Evolutionary conservation across 2,888 invertebrate species (phyloP).

Genomic region (Dorcus parallelipipedus): DNA sequence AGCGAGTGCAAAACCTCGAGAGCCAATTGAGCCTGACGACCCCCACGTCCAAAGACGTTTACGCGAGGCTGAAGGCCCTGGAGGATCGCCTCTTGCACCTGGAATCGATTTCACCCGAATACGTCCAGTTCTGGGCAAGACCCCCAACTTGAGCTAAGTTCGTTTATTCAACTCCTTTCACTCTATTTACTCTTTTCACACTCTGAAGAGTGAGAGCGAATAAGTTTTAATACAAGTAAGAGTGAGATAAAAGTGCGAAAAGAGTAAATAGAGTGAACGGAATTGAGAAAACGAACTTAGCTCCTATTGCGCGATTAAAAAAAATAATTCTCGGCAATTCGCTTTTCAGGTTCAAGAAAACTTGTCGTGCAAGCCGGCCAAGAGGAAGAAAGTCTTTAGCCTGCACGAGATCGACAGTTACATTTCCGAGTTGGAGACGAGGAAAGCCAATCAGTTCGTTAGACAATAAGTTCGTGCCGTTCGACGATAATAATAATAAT

Average conservation of each 20-base stretch:
- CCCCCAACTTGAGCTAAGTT: constrained; percentile 18
- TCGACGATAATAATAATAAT: too few species aligned
- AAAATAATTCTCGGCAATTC: neutral
- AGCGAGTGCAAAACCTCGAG: constrained; percentile 66
- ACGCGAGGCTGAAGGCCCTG: constrained; percentile 65
- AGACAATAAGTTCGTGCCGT: too few species aligned
- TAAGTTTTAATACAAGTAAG: too few species aligned
- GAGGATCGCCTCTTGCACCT: constrained; percentile 71
- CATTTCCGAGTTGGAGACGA: constrained; percentile 37
- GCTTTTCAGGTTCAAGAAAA: constrained; percentile 32
- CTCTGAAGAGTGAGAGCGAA: too few species aligned
- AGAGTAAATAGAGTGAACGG: too few species aligned
- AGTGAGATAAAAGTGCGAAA: too few species aligned
- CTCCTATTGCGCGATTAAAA: too few species aligned
- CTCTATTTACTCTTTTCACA: too few species aligned
- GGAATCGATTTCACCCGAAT: constrained; percentile 79
- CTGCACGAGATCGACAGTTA: constrained; percentile 41
- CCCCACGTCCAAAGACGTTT: constrained; percentile 62
- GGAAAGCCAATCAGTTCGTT: neutral
- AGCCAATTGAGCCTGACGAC: constrained; percentile 55
- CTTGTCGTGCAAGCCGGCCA: constrained; percentile 24
- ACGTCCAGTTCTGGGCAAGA: constrained; percentile 65
- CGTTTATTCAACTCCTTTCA: too few species aligned
- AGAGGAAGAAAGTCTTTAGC: constrained; percentile 39
- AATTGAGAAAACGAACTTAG: too few species aligned